A percentile compares a stretch with the other conserved stretches of the same genome.
Evolutionary conservation across 92 coral and sea anemone species (phyloP).

Genomic region (Porites divaricata): DNA sequence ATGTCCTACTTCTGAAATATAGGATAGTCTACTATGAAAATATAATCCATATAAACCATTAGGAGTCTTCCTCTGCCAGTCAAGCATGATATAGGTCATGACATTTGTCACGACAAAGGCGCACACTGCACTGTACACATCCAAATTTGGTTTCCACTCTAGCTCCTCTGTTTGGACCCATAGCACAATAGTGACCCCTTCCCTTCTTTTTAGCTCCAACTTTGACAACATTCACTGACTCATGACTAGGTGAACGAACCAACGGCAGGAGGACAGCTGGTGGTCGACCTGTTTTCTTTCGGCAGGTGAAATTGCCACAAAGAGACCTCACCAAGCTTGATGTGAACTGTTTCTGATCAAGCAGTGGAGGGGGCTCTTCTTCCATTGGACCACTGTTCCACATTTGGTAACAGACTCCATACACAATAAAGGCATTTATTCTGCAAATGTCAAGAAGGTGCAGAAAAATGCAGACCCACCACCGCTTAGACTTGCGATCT

Average conservation of each 20-base stretch:
- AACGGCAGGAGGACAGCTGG: neutral
- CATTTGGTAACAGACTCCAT: neutral
- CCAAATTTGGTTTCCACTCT: constrained; percentile 28
- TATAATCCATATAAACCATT: neutral
- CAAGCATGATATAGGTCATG: constrained; percentile 11
- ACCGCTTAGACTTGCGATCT: constrained; percentile 21
- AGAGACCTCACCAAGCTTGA: constrained; percentile 21
- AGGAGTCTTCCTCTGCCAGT: neutral
- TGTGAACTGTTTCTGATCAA: constrained; percentile 11
- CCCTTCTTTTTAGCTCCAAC: constrained; percentile 24
- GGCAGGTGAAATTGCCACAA: constrained; percentile 13
- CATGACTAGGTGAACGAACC: neutral
- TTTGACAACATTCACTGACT: constrained; percentile 12
- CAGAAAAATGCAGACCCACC: constrained; percentile 35
- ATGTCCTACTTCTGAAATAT: constrained; percentile 8
- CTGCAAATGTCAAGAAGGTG: constrained; percentile 39
- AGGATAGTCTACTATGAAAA: no score
- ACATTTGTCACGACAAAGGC: constrained; percentile 17
- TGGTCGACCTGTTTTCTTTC: neutral
- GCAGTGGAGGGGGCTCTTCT: constrained; percentile 3
- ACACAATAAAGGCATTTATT: constrained; percentile 10
- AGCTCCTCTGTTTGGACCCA: constrained; percentile 26
- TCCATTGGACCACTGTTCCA: constrained; percentile 29
- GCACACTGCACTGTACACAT: constrained; percentile 3
- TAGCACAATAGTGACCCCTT: constrained; percentile 23